These are phyloP conservation scores for Scartelaos histophorus DNA, from an alignment of 2,113 vertebrate genomes.

Conservation along the genomic window DNA sequence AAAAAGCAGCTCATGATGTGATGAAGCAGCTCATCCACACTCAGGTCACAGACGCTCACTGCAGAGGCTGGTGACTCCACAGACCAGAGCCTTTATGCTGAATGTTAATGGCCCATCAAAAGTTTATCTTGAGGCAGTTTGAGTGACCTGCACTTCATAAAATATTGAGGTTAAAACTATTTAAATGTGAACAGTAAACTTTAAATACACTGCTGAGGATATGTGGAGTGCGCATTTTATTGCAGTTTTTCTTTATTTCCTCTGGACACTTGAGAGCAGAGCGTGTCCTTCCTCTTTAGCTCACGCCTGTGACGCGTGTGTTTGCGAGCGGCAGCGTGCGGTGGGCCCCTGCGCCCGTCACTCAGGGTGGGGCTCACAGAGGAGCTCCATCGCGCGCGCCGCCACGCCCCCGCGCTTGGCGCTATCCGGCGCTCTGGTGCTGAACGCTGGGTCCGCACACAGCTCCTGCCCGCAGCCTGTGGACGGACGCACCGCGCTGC, in stretches of 20 bases:
- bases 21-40: neutral
- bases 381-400: conserved; percentile 62
- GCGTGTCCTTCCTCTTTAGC: neutral
- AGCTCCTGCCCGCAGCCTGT: conserved; percentile 58
- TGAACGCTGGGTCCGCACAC: conserved; percentile 61
- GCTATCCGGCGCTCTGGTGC: conserved; percentile 75
- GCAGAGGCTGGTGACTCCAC: neutral
- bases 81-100: neutral
- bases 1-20: neutral
- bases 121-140: neutral
- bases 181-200: neutral
- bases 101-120: neutral
- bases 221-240: neutral
- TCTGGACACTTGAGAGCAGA: neutral
- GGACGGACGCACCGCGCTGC: conserved; percentile 46
- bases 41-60: neutral
- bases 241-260: neutral
- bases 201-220: neutral
- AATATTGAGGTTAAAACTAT: neutral
- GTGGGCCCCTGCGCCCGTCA: conserved; percentile 41
- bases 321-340: conserved; percentile 24
- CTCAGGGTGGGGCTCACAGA: conserved; percentile 64
- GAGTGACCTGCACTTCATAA: neutral
- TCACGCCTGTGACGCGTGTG: neutral
- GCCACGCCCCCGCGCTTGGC: conserved; percentile 73